A percentile compares a stretch with the other conserved stretches of the same genome.
Conservation (phyloP, 2,797 vertebrate species). For the Myoxocephalus aenaeus region DNA sequence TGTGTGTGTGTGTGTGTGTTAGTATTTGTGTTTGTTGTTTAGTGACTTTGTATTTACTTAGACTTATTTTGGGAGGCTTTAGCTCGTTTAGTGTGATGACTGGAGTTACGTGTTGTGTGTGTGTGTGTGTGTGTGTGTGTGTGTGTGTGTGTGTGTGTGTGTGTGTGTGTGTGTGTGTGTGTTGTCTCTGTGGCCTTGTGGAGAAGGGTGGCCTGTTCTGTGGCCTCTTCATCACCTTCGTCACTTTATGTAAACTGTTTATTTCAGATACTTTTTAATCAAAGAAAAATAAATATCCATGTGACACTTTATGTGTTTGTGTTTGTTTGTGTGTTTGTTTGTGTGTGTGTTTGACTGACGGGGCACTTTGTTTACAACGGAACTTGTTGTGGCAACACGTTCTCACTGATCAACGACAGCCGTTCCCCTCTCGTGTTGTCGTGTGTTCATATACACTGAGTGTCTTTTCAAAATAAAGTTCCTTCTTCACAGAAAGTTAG, state of each 20-base stretch:
- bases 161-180: neutral
- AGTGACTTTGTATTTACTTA: slow-evolving; percentile 20
- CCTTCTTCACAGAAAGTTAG: too few relatives aligned
- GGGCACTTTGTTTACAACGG: too few relatives aligned
- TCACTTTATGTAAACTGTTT: slow-evolving; percentile 66
- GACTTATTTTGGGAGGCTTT: slow-evolving; percentile 36
- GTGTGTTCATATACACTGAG: too few relatives aligned
- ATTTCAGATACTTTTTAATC: slow-evolving; percentile 70
- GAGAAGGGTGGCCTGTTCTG: slow-evolving; percentile 41
- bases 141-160: neutral
- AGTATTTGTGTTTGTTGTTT: slow-evolving; percentile 1
- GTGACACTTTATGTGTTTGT: slow-evolving; percentile 23
- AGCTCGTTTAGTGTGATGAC: slow-evolving; percentile 4
- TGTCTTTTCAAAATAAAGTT: too few relatives aligned
- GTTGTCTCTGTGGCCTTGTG: slow-evolving; percentile 74
- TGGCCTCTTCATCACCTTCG: slow-evolving; percentile 52
- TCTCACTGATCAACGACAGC: too few relatives aligned
- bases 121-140: neutral
- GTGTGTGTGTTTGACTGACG: too few relatives aligned
- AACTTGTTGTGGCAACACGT: too few relatives aligned
- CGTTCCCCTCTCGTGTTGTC: too few relatives aligned
- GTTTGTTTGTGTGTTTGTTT: too few relatives aligned
- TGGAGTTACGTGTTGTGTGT: neutral
- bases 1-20: neutral
- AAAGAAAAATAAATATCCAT: slow-evolving; percentile 69